Evolutionary conservation across 2,888 invertebrate species (phyloP), one percentile per base, ranked within the genome.

Genomic region (Hirtodrosophila histrioides): DNA sequence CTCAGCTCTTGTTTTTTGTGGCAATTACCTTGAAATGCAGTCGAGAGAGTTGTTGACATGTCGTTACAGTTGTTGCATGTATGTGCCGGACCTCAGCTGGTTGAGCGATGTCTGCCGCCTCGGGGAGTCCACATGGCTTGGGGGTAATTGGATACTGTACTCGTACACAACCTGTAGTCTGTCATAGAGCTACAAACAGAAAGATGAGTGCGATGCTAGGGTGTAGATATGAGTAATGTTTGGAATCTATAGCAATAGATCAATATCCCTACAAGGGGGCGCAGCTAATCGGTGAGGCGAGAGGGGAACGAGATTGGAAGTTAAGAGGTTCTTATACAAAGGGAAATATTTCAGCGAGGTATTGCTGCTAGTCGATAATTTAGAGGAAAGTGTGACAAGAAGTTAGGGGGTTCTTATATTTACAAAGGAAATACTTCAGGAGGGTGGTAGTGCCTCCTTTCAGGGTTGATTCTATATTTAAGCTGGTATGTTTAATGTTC

Each of bases 11-110:
- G 62, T 69, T 72, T 56, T 64, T 66, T 67, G 65, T 69, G 85
- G 82, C 87, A 84, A 84, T 84, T 86, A 84, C 87, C 75, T 84
- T 78, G 79, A 82, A 82, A 86, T 82, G 82, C 78, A 84, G 85
- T 84, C 87, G 75, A 79, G 79, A 75, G 79, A 84, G 70, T 78
- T 84, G 86, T 86, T 84, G 84, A 84, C 84, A 85, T 84, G 78
- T 76, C 66, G 70, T 70, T 71, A 70, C 70, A 60, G 75, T 86
- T 63, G 62, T 39, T 46, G 31, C 60, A 33, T 29, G 45, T 36
- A 10, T 29, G 9, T 48, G 45, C 36, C 7, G 7, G 7, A 7
- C 9, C 31, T 35, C 46, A 39, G 43, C 49, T 17, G 54, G 35
- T 11, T 54, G 67, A 67, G 55, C 55, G 36, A 61, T 66, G 55